phyloP scores from a whole-genome alignment of 2,113 vertebrate genomes.

The Willisornis vidua region DNA sequence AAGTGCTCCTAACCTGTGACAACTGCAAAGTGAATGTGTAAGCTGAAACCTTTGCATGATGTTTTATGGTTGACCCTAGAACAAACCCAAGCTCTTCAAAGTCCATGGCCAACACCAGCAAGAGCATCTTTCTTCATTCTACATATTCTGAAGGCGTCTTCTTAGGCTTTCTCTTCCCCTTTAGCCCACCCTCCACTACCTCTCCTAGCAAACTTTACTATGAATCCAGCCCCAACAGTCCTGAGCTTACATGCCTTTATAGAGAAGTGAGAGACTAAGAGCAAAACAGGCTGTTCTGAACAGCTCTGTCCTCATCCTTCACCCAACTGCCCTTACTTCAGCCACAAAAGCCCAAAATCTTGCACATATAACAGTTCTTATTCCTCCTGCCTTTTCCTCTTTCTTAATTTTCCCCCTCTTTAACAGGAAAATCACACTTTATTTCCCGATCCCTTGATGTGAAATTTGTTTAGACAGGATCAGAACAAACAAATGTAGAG shows the following conservation, averaged over 20 bases:
- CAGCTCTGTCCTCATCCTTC: background rate
- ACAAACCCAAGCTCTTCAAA: background rate
- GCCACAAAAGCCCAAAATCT: background rate
- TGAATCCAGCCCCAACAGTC: background rate
- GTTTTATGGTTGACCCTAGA: background rate
- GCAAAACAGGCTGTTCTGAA: background rate
- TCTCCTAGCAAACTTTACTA: background rate
- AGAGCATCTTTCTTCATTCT: background rate
- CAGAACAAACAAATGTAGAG: background rate
- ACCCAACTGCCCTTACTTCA: background rate
- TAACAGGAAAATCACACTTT: background rate
- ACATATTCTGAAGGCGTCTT: background rate
- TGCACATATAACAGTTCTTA: background rate
- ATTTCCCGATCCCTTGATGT: background rate
- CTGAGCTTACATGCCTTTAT: background rate
- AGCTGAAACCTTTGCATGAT: background rate
- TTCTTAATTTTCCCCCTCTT: background rate
- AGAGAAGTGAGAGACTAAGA: background rate
- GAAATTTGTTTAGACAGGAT: background rate
- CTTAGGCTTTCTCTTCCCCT: background rate
- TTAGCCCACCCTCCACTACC: background rate
- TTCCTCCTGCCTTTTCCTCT: background rate
- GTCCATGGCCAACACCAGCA: background rate
- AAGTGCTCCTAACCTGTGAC: background rate
- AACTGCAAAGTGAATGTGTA: background rate